Conservation (phyloP, 1,140 invertebrate species). For the Eriocheir sinensis region DNA sequence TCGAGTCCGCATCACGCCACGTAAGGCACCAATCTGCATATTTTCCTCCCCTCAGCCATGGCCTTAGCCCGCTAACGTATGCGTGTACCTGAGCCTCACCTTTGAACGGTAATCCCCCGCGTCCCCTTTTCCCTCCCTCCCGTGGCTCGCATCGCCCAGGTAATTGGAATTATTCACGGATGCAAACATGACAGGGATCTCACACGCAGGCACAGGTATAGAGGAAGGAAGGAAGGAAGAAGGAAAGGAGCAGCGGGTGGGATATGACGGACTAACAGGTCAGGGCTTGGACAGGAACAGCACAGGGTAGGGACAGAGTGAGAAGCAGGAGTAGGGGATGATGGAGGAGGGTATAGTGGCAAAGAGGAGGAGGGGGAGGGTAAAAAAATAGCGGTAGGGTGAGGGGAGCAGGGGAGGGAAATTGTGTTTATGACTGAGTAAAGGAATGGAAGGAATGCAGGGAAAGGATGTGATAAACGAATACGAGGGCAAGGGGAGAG, state of each 20-base stretch:
- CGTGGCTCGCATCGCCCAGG: background rate
- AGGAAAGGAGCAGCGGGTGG: too few species aligned
- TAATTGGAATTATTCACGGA: slow-evolving; percentile 6
- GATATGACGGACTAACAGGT: too few species aligned
- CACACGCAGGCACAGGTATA: background rate
- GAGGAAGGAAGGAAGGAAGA: background rate
- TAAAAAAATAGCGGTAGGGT: too few species aligned
- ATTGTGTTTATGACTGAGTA: background rate
- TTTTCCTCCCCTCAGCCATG: too few species aligned
- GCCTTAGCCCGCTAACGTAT: too few species aligned
- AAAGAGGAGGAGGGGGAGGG: background rate
- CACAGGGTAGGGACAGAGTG: too few species aligned
- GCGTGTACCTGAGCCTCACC: background rate
- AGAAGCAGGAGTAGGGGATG: too few species aligned
- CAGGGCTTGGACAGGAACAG: too few species aligned
- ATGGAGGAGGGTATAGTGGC: background rate
- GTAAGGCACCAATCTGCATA: background rate
- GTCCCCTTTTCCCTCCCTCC: background rate
- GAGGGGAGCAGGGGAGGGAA: background rate
- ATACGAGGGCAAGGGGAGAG: background rate
- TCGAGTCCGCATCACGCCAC: too few species aligned
- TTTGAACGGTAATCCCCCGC: background rate
- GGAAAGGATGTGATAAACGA: background rate
- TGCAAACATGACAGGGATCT: background rate
- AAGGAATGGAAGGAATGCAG: background rate